Percentiles rank a stretch among this genome's conserved stretches.
These are phyloP conservation scores for Ploceus nigricollis DNA, from an alignment of 2,113 vertebrate genomes.

Conservation along the genomic window DNA sequence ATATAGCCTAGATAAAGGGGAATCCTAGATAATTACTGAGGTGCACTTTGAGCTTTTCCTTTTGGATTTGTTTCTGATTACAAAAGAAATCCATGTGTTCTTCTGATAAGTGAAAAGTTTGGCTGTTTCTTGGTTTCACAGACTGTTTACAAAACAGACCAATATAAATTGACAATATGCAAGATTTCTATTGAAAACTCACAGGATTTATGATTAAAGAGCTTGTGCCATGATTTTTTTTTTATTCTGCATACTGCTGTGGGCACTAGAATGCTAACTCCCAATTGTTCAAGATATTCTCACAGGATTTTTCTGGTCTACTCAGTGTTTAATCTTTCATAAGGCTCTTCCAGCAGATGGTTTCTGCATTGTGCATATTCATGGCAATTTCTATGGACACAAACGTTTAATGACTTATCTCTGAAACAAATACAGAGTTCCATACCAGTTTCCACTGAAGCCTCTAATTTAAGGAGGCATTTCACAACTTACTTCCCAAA, in stretches of 20 bases:
- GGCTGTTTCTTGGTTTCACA: not conserved
- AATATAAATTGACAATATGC: not conserved
- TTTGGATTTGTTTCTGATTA: slow-evolving; percentile 35
- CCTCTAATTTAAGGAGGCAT: not conserved
- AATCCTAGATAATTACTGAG: slow-evolving; percentile 63
- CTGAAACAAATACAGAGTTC: not conserved
- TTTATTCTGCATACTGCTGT: not conserved
- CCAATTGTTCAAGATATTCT: not conserved
- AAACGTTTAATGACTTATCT: not conserved
- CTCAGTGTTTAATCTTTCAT: slow-evolving; percentile 15
- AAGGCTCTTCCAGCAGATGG: not conserved
- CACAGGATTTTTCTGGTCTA: not conserved
- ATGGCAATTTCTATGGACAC: not conserved
- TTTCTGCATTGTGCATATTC: slow-evolving; percentile 5
- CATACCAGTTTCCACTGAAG: not conserved
- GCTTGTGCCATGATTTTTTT: not conserved
- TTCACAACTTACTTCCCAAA: not conserved
- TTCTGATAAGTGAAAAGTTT: slow-evolving; percentile 18
- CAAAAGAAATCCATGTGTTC: slow-evolving; percentile 37
- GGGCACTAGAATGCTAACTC: not conserved
- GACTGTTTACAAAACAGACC: slow-evolving; percentile 3
- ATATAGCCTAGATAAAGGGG: slow-evolving; percentile 50
- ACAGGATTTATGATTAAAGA: not conserved
- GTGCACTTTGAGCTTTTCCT: slow-evolving; percentile 52
- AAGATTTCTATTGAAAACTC: not conserved